Conservation (phyloP, 2,797 vertebrate species). For the Micropoecilia bifurca region DNA sequence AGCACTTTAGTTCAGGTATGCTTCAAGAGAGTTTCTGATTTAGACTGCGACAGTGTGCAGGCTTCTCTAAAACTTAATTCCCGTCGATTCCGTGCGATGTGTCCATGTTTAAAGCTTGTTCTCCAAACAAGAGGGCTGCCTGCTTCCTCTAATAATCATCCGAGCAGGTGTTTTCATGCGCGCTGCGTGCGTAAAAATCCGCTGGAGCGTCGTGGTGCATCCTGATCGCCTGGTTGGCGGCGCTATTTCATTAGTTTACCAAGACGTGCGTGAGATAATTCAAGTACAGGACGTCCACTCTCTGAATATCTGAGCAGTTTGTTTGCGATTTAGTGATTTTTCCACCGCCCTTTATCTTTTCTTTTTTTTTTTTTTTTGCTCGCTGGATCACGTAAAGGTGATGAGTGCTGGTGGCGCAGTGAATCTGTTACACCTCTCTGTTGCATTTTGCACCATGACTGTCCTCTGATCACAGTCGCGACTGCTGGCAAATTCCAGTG, state of each 20-base stretch:
- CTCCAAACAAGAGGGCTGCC: conserved; percentile 69
- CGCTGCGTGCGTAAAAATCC: conserved; percentile 75
- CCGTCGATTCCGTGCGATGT: conserved; percentile 5
- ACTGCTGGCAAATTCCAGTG: conserved; percentile 48
- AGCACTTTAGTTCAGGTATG: conserved; percentile 44
- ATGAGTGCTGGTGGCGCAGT: conserved; percentile 39
- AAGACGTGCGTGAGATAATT: conserved; percentile 75
- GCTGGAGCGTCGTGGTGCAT: conserved; percentile 67
- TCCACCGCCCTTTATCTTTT: rapidly evolving
- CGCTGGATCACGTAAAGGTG: conserved; percentile 39
- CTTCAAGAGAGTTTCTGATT: conserved; percentile 19
- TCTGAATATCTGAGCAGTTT: conserved; percentile 29
- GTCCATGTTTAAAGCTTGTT: not conserved
- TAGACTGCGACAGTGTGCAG: conserved; percentile 1
- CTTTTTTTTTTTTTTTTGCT: conserved; percentile 22
- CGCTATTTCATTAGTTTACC: conserved; percentile 82
- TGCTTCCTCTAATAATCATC: conserved; percentile 78
- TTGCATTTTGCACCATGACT: conserved; percentile 46
- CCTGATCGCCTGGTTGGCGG: conserved; percentile 78
- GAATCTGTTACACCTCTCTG: conserved; percentile 40
- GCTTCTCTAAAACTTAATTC: not conserved
- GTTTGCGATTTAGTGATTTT: conserved; percentile 1
- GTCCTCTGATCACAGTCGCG: conserved; percentile 59
- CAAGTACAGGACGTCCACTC: conserved; percentile 46
- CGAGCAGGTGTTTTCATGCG: conserved; percentile 80